A percentile compares a stretch with the other conserved stretches of the same genome.
These are phyloP conservation scores for Endotricha flammealis DNA, from an alignment of 2,888 invertebrate species.

Conservation along the genomic window DNA sequence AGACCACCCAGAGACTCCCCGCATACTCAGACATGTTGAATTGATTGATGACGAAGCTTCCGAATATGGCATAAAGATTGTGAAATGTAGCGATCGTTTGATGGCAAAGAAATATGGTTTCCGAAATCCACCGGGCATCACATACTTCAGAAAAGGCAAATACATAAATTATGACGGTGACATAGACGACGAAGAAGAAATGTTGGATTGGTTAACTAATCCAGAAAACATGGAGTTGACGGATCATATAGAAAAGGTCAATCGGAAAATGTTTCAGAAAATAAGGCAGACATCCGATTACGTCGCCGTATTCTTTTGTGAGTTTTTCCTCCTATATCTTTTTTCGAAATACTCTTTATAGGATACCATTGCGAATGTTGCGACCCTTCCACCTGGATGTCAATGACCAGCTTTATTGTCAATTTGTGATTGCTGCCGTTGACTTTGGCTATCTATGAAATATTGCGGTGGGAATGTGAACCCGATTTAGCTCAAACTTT, in stretches of 20 bases:
- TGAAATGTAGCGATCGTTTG: constrained; percentile 90
- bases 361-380: not conserved
- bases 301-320: constrained; percentile 95
- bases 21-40: constrained; percentile 90
- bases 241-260: constrained; percentile 94
- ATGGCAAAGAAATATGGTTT: constrained; percentile 97
- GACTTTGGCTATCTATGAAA: too few relatives aligned
- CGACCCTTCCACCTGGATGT: too few relatives aligned
- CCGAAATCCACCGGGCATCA: constrained; percentile 92
- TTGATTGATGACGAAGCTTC: constrained; percentile 94
- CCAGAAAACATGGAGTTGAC: constrained; percentile 96
- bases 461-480: too few relatives aligned
- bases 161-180: constrained; percentile 95
- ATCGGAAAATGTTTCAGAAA: constrained; percentile 95
- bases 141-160: constrained; percentile 93
- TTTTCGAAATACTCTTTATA: not conserved
- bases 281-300: constrained; percentile 93
- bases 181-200: constrained; percentile 93
- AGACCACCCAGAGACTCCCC: constrained; percentile 88
- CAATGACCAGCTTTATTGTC: too few relatives aligned
- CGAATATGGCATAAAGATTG: constrained; percentile 94
- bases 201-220: constrained; percentile 94
- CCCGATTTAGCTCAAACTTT: too few relatives aligned
- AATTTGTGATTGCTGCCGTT: too few relatives aligned
- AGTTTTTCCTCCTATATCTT: constrained; percentile 58